Evolutionary conservation across 2,113 vertebrate genomes (phyloP).

Genomic region (Fukomys damarensis): DNA sequence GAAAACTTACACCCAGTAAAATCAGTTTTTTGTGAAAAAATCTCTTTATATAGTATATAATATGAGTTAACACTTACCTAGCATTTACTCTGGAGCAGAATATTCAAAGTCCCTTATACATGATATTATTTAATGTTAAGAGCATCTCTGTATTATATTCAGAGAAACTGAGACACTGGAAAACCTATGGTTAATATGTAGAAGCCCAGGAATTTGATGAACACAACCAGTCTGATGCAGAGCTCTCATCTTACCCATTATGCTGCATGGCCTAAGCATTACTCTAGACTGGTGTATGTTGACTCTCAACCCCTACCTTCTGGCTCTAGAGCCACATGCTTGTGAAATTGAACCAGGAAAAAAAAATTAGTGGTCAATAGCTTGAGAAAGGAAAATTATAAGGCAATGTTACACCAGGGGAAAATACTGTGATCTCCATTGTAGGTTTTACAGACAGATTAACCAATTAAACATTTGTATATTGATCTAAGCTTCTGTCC

Average conservation of each 20-base stretch:
- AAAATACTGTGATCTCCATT: background rate
- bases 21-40: background rate
- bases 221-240: background rate
- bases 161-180: background rate
- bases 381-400: background rate
- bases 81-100: background rate
- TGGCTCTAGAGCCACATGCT: background rate
- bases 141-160: background rate
- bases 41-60: background rate
- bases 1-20: background rate
- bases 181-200: background rate
- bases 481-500: background rate
- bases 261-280: rapidly evolving
- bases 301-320: background rate
- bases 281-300: background rate
- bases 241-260: background rate
- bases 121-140: background rate
- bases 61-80: background rate
- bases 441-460: background rate
- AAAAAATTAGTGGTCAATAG: background rate
- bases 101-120: background rate
- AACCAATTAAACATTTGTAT: background rate
- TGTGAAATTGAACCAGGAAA: background rate
- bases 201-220: background rate
- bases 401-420: too few species aligned